These are phyloP conservation scores for Psococerastis gibbosa DNA, from an alignment of 2,888 invertebrate species.

Conservation along the genomic window DNA sequence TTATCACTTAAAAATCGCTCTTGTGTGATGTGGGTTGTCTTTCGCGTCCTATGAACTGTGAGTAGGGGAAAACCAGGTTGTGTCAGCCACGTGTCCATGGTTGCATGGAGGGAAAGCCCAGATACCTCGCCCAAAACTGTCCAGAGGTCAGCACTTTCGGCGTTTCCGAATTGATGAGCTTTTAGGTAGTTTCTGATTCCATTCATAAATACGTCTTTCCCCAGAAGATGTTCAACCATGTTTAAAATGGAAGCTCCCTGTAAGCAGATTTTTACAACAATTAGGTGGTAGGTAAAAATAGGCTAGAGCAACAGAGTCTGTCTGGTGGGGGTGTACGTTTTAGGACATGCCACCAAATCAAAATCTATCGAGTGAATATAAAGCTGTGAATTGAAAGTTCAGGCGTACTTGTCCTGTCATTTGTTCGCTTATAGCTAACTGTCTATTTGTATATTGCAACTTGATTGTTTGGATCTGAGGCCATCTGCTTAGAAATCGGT, in stretches of 20 bases:
- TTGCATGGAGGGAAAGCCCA: slow-evolving; percentile 21
- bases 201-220: slow-evolving; percentile 44
- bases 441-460: no score
- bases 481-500: no score
- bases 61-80: slow-evolving; percentile 79
- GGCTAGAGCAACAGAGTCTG: no score
- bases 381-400: no score
- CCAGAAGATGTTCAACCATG: slow-evolving; percentile 72
- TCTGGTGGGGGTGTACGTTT: no score
- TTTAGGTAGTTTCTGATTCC: slow-evolving; percentile 58
- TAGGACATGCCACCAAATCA: no score
- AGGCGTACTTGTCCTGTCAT: no score
- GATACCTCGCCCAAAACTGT: slow-evolving; percentile 34
- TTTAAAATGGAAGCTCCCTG: slow-evolving; percentile 72
- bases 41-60: slow-evolving; percentile 30
- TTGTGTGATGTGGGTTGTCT: slow-evolving; percentile 40
- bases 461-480: no score
- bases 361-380: no score
- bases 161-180: slow-evolving; percentile 48
- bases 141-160: slow-evolving; percentile 61
- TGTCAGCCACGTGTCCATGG: slow-evolving; percentile 77
- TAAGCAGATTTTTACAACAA: no score
- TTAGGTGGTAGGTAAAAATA: no score
- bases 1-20: slow-evolving; percentile 55
- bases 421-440: no score